Base-by-base conservation (phyloP, 92 coral and sea anemone genomes). In the Parazoanthus swiftii region DNA sequence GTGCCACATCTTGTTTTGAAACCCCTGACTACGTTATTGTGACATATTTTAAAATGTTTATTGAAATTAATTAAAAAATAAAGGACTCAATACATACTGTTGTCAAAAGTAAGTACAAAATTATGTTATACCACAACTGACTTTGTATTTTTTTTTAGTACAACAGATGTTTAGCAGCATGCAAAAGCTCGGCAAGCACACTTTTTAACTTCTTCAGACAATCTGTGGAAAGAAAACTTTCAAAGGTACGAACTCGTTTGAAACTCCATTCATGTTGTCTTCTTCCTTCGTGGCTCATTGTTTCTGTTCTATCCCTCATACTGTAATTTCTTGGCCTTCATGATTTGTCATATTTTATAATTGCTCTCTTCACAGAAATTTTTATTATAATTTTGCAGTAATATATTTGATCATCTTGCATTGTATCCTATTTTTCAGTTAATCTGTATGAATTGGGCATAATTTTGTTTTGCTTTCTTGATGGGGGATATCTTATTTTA, bases 201-300 rank as follows among this genome's bases (percentile, higher is more conserved):
- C 88, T 95, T 65, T 89, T 96, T 65, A 83, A 90, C 76, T 95
- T 93, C 91, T 96, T 91, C 85, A 92, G 96, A 88, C 88, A 89
- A 59, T 95, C 99, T 65, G 92, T 96, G 88, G 98, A 94, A 74
- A 93, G 98, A 77, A 91, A 93, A 89, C 94, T 96, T 39, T 96
- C 99, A 38, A 95, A 91, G 98, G 99, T 96, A 83, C 42, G 51
- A 67, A 21, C 37, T 7, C 37, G 29, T 80, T 54, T 23, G 67
- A 39, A 42, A n/a, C 44, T 36, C 8, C 7, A 36, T 16, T 42
- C 26, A 20, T 38, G 44, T n/a, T 43, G 9, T 18, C n/a, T 76
- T 42, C 54, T 39, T 4, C 29, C 13, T n/a, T 21, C 10, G 6
- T 68, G 35, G 58, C 42, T 6, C n/a, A 37, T 74, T 74, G 38